phyloP scores from a whole-genome alignment of 1,140 invertebrate species.

The Potamilus streckersoni region DNA sequence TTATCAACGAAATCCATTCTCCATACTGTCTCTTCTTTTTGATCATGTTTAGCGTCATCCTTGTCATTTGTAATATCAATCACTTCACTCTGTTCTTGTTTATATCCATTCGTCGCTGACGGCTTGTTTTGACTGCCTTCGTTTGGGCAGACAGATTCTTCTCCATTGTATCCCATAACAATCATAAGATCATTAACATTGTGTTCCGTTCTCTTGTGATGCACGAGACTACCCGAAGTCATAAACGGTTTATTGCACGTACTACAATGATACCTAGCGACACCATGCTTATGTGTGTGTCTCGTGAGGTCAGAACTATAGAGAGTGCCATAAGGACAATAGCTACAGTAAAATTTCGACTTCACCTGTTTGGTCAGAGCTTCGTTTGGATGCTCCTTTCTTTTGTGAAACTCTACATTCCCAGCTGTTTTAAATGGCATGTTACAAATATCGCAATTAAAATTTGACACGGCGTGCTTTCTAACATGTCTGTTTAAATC shows the following conservation, averaged over 20 bases:
- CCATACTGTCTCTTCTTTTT: conserved; percentile 3
- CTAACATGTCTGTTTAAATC: conserved; percentile 45
- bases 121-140: too few relatives aligned
- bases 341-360: conserved; percentile 19
- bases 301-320: conserved; percentile 38
- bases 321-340: conserved; percentile 27
- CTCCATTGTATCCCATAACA: conserved; percentile 13
- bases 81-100: too few relatives aligned
- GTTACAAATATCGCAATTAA: conserved; percentile 38
- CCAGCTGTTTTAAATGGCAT: conserved; percentile 39
- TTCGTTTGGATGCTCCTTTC: conserved; percentile 23
- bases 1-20: conserved; percentile 1
- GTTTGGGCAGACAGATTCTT: conserved; percentile 1
- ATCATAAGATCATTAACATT: conserved; percentile 17
- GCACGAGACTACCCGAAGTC: conserved; percentile 34
- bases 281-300: conserved; percentile 24
- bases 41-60: neutral
- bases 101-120: too few relatives aligned
- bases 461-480: conserved; percentile 38
- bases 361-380: conserved; percentile 2
- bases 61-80: too few relatives aligned
- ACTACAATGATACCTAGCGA: conserved; percentile 35
- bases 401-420: conserved; percentile 37
- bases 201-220: conserved; percentile 35
- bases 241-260: conserved; percentile 43